Evolutionary conservation across 1,140 invertebrate species (phyloP).

Genomic region (Akabosia matsudoensis): DNA sequence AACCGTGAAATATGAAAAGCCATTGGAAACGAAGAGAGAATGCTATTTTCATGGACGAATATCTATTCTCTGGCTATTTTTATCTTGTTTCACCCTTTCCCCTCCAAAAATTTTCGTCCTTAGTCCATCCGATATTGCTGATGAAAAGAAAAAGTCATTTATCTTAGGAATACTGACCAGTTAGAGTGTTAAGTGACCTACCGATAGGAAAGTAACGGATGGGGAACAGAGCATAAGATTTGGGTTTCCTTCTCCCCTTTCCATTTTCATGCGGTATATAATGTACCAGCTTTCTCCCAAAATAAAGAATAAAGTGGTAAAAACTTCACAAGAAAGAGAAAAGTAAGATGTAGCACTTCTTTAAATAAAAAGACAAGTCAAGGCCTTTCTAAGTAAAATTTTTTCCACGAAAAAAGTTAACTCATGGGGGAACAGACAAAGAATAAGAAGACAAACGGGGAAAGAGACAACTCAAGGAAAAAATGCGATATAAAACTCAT

Average conservation of each 20-base stretch:
- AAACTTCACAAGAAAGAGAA: not conserved
- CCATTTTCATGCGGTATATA: not conserved
- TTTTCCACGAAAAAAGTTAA: not conserved
- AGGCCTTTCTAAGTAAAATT: too few species aligned
- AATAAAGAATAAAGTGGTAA: not conserved
- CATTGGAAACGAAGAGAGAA: not conserved
- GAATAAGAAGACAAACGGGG: not conserved
- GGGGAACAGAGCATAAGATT: not conserved
- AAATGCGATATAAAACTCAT: constrained; percentile 1
- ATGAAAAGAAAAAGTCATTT: not conserved
- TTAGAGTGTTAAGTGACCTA: too few species aligned
- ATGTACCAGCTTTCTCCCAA: not conserved
- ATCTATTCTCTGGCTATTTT: too few species aligned
- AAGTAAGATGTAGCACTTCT: not conserved
- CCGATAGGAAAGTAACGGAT: too few species aligned
- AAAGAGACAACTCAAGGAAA: not conserved
- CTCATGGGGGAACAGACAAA: not conserved
- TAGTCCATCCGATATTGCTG: not conserved
- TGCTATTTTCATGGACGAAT: too few species aligned
- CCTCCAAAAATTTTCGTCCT: not conserved
- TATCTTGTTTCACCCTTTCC: not conserved
- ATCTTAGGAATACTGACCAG: not conserved
- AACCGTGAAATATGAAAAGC: too few species aligned
- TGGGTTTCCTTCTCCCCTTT: too few species aligned
- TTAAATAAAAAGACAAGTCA: not conserved